Conservation (phyloP, 2,113 vertebrate genomes). For the Clarias gariepinus region DNA sequence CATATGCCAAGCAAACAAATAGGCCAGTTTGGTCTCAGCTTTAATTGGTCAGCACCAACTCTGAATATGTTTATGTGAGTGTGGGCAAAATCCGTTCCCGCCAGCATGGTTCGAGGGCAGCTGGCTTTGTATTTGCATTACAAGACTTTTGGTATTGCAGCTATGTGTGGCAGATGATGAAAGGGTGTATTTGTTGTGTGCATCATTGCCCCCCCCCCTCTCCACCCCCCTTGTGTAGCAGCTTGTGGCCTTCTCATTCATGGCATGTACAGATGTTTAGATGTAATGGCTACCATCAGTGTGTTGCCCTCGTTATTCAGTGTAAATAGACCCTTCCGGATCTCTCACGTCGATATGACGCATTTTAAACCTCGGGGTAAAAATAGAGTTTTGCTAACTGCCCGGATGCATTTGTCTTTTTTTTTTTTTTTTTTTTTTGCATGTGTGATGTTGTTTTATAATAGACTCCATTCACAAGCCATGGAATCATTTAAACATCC, state of each 20-base stretch:
- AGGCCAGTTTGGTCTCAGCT: constrained; percentile 8
- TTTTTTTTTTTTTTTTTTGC: not conserved
- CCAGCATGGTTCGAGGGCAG: not conserved
- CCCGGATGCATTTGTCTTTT: constrained; percentile 12
- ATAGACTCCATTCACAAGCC: not conserved
- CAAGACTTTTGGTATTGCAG: not conserved
- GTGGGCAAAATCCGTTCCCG: not conserved
- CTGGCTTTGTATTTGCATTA: constrained; percentile 1
- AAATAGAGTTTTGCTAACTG: constrained; percentile 10
- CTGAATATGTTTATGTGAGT: not conserved
- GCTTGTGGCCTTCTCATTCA: constrained; percentile 2
- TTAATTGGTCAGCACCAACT: constrained; percentile 22
- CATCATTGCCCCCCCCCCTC: not conserved
- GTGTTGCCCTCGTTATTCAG: constrained; percentile 18
- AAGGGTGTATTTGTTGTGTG: constrained; percentile 4
- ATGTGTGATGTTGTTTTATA: constrained; percentile 1
- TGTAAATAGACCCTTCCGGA: constrained; percentile 26
- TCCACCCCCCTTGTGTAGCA: not conserved
- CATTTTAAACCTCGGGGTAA: constrained; percentile 28
- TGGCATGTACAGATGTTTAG: constrained; percentile 37
- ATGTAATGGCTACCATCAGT: constrained; percentile 36
- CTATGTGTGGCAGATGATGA: not conserved
- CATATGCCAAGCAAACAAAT: constrained; percentile 31
- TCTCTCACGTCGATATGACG: not conserved
- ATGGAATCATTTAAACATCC: not conserved